Percentiles rank a stretch among this genome's conserved stretches.
These are phyloP conservation scores for Cryptomyrus ogoouensis DNA, from an alignment of 2,113 vertebrate species.

Conservation along the genomic window DNA sequence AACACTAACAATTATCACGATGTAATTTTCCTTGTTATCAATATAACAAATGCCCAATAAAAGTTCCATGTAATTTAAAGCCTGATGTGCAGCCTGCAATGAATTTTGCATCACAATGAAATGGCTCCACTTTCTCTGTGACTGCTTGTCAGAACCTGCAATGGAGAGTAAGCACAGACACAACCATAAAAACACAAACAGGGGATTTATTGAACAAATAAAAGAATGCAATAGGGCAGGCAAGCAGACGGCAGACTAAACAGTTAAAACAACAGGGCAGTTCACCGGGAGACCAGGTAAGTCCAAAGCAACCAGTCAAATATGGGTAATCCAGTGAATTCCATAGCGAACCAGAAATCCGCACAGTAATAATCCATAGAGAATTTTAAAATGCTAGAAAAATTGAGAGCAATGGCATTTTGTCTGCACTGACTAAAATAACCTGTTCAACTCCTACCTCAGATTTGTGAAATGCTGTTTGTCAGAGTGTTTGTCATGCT, in stretches of 20 bases:
- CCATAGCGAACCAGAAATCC: not conserved
- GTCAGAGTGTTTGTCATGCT: not conserved
- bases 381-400: not conserved
- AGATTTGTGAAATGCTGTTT: not conserved
- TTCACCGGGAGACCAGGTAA: too few relatives aligned
- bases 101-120: not conserved
- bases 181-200: not conserved
- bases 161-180: not conserved
- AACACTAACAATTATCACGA: not conserved
- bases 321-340: not conserved
- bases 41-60: not conserved
- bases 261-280: not conserved
- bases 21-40: not conserved
- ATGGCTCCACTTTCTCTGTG: not conserved
- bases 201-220: not conserved
- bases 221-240: not conserved
- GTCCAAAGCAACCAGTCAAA: not conserved
- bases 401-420: not conserved
- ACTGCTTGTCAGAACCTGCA: not conserved
- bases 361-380: not conserved
- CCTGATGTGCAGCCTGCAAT: not conserved
- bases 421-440: not conserved
- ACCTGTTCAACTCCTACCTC: not conserved
- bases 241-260: not conserved
- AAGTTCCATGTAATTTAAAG: not conserved